These are phyloP conservation scores for Drosophila emarginata DNA, from an alignment of 2,888 invertebrate species.

Conservation along the genomic window DNA sequence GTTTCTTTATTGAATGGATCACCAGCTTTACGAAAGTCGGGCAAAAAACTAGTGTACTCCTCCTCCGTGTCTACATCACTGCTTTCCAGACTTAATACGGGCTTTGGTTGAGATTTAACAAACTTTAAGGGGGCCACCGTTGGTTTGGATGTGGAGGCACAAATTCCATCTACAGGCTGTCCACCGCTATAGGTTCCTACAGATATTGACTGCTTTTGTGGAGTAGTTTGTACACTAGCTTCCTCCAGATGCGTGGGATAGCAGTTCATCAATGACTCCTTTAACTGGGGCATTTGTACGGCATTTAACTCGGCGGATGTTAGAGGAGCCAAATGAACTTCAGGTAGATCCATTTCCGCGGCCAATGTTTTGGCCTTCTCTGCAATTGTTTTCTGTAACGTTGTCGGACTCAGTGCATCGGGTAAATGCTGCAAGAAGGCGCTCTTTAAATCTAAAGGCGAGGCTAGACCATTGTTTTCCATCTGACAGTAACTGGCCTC, in stretches of 20 bases:
- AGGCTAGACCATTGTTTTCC: slow-evolving; percentile 59
- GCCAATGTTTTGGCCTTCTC: slow-evolving; percentile 87
- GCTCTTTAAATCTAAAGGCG: slow-evolving; percentile 62
- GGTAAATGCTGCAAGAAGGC: slow-evolving; percentile 81
- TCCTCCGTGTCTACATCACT: slow-evolving; percentile 14
- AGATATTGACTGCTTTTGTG: slow-evolving; percentile 45
- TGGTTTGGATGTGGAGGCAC: slow-evolving; percentile 38
- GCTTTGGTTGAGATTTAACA: slow-evolving; percentile 54
- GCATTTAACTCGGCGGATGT: slow-evolving; percentile 63
- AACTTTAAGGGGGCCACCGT: slow-evolving; percentile 54
- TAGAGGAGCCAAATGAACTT: slow-evolving; percentile 70
- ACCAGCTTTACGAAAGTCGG: slow-evolving; percentile 70
- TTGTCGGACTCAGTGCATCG: slow-evolving; percentile 85
- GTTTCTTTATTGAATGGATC: slow-evolving; percentile 59
- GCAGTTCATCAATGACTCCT: slow-evolving; percentile 43
- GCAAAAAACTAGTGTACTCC: slow-evolving; percentile 72
- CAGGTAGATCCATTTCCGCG: slow-evolving; percentile 72
- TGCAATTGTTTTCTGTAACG: slow-evolving; percentile 88
- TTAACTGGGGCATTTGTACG: slow-evolving; percentile 35
- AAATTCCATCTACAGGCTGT: slow-evolving; percentile 73
- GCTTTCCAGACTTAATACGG: neutral
- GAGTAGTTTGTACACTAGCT: slow-evolving; percentile 74
- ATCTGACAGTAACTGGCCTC: slow-evolving; percentile 82
- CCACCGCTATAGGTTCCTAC: slow-evolving; percentile 57
- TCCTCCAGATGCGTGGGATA: slow-evolving; percentile 68